Conservation (phyloP, 2,797 vertebrate genomes). For the Paedocypris micromegethes region DNA sequence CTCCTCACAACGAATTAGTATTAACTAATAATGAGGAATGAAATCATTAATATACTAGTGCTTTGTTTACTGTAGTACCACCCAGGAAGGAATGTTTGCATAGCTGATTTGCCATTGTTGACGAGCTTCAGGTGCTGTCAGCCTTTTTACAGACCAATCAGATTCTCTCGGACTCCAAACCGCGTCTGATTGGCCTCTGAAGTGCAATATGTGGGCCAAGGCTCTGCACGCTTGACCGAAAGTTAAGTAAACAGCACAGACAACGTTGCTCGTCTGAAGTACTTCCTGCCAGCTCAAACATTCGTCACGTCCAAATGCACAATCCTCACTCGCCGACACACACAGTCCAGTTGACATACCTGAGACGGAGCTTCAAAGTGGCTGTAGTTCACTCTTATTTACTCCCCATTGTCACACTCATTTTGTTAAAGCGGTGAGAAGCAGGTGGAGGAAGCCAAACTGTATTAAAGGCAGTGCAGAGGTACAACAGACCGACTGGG, state of each 20-base stretch:
- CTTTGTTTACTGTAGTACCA: slow-evolving; percentile 32
- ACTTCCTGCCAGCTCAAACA: slow-evolving; percentile 38
- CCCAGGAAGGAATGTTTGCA: slow-evolving; percentile 37
- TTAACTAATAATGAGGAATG: slow-evolving; percentile 63
- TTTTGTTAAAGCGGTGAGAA: slow-evolving; percentile 30
- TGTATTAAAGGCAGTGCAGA: slow-evolving; percentile 20
- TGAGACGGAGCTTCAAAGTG: slow-evolving; percentile 32
- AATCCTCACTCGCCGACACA: slow-evolving; percentile 14
- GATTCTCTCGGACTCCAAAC: slow-evolving; percentile 43
- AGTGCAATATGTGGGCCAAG: slow-evolving; percentile 52
- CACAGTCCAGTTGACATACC: slow-evolving; percentile 13
- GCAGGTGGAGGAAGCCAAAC: slow-evolving; percentile 41
- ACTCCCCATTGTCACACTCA: slow-evolving; percentile 20
- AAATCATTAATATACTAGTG: slow-evolving; percentile 32
- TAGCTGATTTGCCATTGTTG: slow-evolving; percentile 51
- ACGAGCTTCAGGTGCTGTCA: slow-evolving; percentile 54
- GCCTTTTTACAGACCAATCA: slow-evolving; percentile 56
- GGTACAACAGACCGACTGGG: slow-evolving; percentile 30
- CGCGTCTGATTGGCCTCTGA: slow-evolving; percentile 52
- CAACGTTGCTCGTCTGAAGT: slow-evolving; percentile 26
- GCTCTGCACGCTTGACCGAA: slow-evolving; percentile 41
- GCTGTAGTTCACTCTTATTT: slow-evolving; percentile 44
- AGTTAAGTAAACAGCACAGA: slow-evolving; percentile 44
- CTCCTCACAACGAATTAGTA: slow-evolving; percentile 69
- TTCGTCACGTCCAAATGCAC: slow-evolving; percentile 33